These are phyloP conservation scores for Oncorhynchus masou DNA, from an alignment of 2,113 vertebrate species.

Conservation along the genomic window DNA sequence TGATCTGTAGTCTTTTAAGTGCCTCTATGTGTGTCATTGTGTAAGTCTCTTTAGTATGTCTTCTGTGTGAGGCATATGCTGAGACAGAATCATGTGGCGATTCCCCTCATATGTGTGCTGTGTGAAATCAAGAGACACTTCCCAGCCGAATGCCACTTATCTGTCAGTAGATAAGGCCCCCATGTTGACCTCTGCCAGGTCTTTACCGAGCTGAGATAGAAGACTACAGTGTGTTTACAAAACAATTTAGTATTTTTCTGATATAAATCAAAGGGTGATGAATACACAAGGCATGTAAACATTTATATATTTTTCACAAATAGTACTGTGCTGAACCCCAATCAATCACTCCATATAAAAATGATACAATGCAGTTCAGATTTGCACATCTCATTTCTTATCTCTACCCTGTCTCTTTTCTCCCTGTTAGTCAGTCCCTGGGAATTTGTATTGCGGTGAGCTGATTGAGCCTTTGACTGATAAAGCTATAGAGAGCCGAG, in stretches of 20 bases:
- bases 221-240: not conserved
- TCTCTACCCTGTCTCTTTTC: slow-evolving; percentile 31
- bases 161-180: not conserved
- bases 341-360: too few species aligned
- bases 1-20: slow-evolving; percentile 41
- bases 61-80: slow-evolving; percentile 37
- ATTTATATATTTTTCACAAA: not conserved
- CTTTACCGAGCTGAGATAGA: not conserved
- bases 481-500: slow-evolving; percentile 45
- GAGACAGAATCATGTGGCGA: slow-evolving; percentile 19
- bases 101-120: slow-evolving; percentile 24
- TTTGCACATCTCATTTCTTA: slow-evolving; percentile 18
- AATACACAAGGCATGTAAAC: not conserved
- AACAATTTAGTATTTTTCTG: not conserved
- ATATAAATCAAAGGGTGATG: not conserved
- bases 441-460: slow-evolving; percentile 67
- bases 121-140: slow-evolving; percentile 16
- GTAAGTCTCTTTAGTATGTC: slow-evolving; percentile 7
- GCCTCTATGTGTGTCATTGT: slow-evolving; percentile 48
- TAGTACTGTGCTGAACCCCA: too few species aligned
- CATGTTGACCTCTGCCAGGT: not conserved
- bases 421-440: slow-evolving; percentile 26
- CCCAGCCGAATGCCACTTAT: not conserved
- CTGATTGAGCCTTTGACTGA: slow-evolving; percentile 45
- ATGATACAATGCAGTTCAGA: slow-evolving; percentile 15